Conservation (phyloP, 2,113 vertebrate genomes). For the Vicugna pacos region DNA sequence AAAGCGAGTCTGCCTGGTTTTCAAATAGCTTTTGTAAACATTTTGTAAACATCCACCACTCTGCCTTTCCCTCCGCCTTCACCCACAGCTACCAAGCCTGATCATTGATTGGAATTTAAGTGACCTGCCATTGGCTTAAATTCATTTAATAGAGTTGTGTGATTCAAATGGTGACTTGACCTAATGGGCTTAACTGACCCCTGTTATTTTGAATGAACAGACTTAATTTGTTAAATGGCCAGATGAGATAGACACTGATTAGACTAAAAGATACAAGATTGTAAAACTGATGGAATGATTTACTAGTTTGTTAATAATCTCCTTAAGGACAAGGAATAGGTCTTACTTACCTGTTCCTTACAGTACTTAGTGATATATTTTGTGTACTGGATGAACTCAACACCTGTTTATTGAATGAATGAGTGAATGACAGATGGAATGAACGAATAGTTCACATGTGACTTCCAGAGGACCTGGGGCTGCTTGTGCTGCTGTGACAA, state of each 20-base stretch:
- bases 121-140: background rate
- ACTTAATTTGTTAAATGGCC: background rate
- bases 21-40: constrained; percentile 59
- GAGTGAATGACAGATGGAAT: background rate
- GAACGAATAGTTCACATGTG: background rate
- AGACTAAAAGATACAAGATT: background rate
- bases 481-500: background rate
- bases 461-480: background rate
- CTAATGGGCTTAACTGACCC: background rate
- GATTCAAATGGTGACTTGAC: background rate
- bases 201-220: background rate
- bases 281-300: background rate
- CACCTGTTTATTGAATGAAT: background rate
- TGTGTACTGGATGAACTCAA: background rate
- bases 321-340: background rate
- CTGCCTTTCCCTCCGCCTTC: background rate
- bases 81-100: background rate
- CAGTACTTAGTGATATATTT: background rate
- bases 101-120: background rate
- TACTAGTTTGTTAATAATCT: background rate
- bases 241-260: background rate
- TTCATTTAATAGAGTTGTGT: background rate
- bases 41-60: constrained; percentile 51
- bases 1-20: constrained; percentile 11
- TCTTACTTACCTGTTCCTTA: background rate